A percentile compares a stretch with the other conserved stretches of the same genome.
phyloP scores from a whole-genome alignment of 2,113 vertebrate species.

The Aldabrachelys gigantea region DNA sequence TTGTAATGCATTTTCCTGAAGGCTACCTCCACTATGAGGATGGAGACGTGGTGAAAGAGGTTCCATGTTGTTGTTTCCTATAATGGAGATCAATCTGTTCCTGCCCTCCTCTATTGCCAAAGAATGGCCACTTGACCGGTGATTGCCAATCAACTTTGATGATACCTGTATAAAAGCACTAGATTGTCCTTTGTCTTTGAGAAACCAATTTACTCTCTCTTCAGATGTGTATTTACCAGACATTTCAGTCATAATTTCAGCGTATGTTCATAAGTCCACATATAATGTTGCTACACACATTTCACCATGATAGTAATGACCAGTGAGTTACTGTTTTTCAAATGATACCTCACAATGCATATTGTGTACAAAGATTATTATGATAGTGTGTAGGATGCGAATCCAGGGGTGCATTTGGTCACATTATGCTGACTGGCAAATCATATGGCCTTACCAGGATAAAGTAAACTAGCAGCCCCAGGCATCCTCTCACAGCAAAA shows the following conservation, averaged over 20 bases:
- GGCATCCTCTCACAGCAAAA: neutral
- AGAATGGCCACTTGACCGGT: neutral
- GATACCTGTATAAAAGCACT: neutral
- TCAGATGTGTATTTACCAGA: neutral
- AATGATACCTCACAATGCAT: neutral
- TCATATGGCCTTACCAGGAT: neutral
- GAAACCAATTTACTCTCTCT: neutral
- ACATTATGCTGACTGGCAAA: neutral
- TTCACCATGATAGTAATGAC: neutral
- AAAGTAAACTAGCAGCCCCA: neutral
- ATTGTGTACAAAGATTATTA: too few species aligned
- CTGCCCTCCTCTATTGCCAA: too few species aligned
- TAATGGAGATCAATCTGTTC: too few species aligned
- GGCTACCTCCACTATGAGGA: too few species aligned
- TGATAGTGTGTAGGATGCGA: too few species aligned
- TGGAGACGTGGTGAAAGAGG: too few species aligned
- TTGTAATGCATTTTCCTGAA: too few species aligned
- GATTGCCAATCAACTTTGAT: neutral
- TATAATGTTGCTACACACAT: neutral
- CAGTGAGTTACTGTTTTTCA: neutral
- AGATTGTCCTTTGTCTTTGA: neutral
- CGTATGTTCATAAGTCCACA: neutral
- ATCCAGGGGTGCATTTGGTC: too few species aligned
- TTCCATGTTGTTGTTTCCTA: too few species aligned
- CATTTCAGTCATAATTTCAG: neutral